phyloP scores from a whole-genome alignment of 1,140 invertebrate species.

The Panonychus citri region DNA sequence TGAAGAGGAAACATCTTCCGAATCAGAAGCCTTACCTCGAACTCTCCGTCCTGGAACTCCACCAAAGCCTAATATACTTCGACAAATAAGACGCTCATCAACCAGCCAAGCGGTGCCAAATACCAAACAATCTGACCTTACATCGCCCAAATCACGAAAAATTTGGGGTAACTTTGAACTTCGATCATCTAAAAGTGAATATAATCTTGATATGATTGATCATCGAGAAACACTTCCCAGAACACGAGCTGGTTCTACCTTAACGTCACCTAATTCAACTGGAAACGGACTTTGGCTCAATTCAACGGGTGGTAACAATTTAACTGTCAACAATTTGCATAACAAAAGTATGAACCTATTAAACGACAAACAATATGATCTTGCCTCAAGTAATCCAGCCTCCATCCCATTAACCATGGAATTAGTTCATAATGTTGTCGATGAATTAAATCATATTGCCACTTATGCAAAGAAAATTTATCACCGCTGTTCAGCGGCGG shows the following conservation, averaged over 20 bases:
- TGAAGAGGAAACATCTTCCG: conserved; percentile 8
- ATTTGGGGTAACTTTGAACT: conserved; percentile 9
- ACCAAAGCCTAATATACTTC: conserved; percentile 11
- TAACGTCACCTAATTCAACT: not conserved
- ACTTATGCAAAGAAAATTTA: conserved; percentile 7
- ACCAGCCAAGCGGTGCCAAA: not conserved
- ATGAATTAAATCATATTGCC: conserved; percentile 9
- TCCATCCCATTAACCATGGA: conserved; percentile 2
- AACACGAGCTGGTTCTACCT: not conserved
- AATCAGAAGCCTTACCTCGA: not conserved
- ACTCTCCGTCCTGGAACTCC: conserved; percentile 7
- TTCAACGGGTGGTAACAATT: not conserved
- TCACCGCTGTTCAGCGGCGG: conserved; percentile 5
- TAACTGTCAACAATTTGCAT: not conserved
- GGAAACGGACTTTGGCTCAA: too few species aligned
- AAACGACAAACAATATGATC: not conserved
- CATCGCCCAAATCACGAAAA: not conserved
- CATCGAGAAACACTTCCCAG: not conserved
- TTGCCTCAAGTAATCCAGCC: not conserved
- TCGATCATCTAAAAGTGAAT: conserved; percentile 11
- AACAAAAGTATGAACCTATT: not conserved
- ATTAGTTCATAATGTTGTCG: conserved; percentile 6
- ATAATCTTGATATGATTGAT: conserved; percentile 14
- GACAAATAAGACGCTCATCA: conserved; percentile 11
- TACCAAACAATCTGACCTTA: not conserved